phyloP scores from a whole-genome alignment of 64 coral and sea anemone genomes.

The Pachyseris speciosa region DNA sequence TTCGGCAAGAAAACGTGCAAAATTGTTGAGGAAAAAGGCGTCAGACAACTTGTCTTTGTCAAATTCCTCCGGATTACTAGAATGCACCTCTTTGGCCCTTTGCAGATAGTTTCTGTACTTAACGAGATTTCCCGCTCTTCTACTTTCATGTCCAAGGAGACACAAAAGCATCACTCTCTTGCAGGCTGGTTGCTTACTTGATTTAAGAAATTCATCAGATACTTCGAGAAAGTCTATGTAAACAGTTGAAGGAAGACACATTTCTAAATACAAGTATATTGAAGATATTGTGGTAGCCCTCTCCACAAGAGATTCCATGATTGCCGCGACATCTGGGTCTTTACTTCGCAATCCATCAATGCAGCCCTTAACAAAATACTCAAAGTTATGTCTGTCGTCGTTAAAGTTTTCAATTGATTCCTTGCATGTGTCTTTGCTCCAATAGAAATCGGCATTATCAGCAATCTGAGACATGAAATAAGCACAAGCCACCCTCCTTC shows the following conservation, averaged over 20 bases:
- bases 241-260: constrained; percentile 27
- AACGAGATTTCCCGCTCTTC: not conserved
- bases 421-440: constrained; percentile 34
- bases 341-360: not conserved
- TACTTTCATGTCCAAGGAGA: constrained; percentile 24
- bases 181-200: not conserved
- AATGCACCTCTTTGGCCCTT: not conserved
- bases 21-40: constrained; percentile 10
- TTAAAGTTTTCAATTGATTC: constrained; percentile 28
- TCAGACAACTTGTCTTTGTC: constrained; percentile 1
- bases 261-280: constrained; percentile 21
- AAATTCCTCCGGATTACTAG: not conserved
- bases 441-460: not conserved
- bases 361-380: constrained; percentile 22
- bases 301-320: not conserved
- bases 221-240: constrained; percentile 1
- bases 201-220: not conserved
- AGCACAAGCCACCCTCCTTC: not conserved
- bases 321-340: not conserved
- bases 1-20: constrained; percentile 9
- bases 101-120: constrained; percentile 10
- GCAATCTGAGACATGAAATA: not conserved
- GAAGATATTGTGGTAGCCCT: not conserved
- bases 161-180: constrained; percentile 29
- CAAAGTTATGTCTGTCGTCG: constrained; percentile 19